These are phyloP conservation scores for Mus pahari DNA, from an alignment of 2,113 vertebrate genomes.

Conservation along the genomic window DNA sequence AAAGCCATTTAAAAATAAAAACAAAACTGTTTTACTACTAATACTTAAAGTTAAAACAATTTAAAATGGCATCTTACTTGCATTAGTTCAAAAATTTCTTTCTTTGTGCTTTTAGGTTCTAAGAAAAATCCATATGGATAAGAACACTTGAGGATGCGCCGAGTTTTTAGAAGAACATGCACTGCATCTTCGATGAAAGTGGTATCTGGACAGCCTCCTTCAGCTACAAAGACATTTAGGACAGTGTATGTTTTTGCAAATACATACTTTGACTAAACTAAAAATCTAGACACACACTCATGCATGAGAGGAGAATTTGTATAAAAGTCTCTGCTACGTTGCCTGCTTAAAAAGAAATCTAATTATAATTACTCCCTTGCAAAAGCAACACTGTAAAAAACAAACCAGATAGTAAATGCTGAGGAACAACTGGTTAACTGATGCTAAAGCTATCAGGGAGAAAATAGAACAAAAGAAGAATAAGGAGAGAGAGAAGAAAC, in stretches of 20 bases:
- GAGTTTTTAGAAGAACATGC: slow-evolving; percentile 97
- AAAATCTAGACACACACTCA: not conserved
- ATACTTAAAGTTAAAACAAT: slow-evolving; percentile 37
- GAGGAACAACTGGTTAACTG: slow-evolving; percentile 27
- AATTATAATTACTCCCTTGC: slow-evolving; percentile 32
- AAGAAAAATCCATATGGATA: slow-evolving; percentile 99
- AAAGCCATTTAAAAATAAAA: slow-evolving; percentile 54
- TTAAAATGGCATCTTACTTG: slow-evolving; percentile 89
- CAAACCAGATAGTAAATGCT: not conserved
- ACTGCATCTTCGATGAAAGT: slow-evolving; percentile 99
- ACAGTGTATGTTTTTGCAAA: slow-evolving; percentile 64
- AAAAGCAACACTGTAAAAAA: slow-evolving; percentile 37
- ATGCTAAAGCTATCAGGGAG: slow-evolving; percentile 19
- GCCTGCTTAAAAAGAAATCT: not conserved
- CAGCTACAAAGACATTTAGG: slow-evolving; percentile 88
- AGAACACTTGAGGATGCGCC: slow-evolving; percentile 99
- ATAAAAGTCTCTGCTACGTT: slow-evolving; percentile 32
- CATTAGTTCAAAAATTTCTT: slow-evolving; percentile 99
- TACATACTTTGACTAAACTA: not conserved
- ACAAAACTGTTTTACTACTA: slow-evolving; percentile 58
- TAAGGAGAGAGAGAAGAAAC: not conserved
- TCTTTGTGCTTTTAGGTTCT: slow-evolving; percentile 99
- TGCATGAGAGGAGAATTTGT: slow-evolving; percentile 27
- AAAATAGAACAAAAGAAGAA: not conserved
- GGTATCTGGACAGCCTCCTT: slow-evolving; percentile 96